Conservation (phyloP, 1,140 invertebrate species). For the Whitmania pigra region DNA sequence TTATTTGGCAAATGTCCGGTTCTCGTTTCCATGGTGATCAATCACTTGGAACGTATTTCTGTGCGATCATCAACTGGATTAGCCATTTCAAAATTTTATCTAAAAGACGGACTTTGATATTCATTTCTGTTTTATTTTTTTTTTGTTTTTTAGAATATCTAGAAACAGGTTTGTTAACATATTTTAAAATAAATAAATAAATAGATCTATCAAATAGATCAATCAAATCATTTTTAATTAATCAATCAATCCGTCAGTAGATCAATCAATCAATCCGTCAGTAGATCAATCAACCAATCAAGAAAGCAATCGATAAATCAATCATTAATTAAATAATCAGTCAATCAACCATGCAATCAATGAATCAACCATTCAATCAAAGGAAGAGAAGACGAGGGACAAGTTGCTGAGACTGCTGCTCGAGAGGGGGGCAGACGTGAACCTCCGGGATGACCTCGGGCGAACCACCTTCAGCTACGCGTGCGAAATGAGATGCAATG, state of each 20-base stretch:
- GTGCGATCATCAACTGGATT: too few species aligned
- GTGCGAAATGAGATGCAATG: slow-evolving; percentile 36
- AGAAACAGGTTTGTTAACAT: too few species aligned
- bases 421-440: slow-evolving; percentile 33
- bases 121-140: background rate
- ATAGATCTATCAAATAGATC: too few species aligned
- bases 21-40: too few species aligned
- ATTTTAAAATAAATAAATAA: too few species aligned
- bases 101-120: background rate
- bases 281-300: too few species aligned
- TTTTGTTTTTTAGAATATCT: too few species aligned
- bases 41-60: too few species aligned
- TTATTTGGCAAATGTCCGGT: too few species aligned
- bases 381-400: slow-evolving; percentile 34
- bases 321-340: background rate
- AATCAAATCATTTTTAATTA: background rate
- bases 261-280: background rate
- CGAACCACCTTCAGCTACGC: slow-evolving; percentile 34
- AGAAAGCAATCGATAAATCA: background rate
- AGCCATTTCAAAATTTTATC: too few species aligned
- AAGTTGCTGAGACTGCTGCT: slow-evolving; percentile 30
- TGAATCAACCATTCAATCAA: background rate
- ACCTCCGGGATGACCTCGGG: slow-evolving; percentile 31
- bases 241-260: background rate
- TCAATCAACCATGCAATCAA: background rate